Conservation (phyloP, 2,888 invertebrate genomes). For the Noctua fimbriata region DNA sequence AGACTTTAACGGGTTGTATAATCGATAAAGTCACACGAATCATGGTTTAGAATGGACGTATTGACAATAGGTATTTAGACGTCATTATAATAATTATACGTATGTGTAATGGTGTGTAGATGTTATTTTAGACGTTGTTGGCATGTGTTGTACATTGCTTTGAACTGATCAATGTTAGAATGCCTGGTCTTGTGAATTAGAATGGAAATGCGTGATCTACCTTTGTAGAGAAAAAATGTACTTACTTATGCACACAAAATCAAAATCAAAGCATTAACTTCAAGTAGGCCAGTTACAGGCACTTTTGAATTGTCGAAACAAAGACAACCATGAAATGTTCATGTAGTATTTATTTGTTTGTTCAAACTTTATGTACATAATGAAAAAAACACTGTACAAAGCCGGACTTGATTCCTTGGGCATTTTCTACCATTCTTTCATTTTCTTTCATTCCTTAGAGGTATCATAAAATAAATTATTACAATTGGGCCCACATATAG, state of each 20-base stretch:
- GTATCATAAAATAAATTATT: neutral
- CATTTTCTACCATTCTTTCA: no score
- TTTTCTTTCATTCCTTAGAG: no score
- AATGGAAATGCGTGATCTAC: neutral
- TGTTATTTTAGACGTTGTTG: neutral
- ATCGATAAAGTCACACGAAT: constrained; percentile 32
- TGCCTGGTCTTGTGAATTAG: neutral
- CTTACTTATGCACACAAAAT: no score
- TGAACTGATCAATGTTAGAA: constrained; percentile 7
- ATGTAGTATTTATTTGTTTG: no score
- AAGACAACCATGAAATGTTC: no score
- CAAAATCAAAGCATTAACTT: no score
- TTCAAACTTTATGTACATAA: no score
- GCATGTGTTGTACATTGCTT: constrained; percentile 7
- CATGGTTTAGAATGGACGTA: constrained; percentile 18
- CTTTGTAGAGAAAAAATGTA: neutral
- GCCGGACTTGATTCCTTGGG: no score
- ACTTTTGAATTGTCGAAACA: no score
- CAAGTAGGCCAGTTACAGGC: no score
- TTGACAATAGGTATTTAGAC: constrained; percentile 48
- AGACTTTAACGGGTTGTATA: constrained; percentile 15
- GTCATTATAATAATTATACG: constrained; percentile 12
- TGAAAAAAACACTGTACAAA: no score
- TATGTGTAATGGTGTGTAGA: neutral
- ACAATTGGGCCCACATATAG: neutral